phyloP scores from a whole-genome alignment of 2,888 invertebrate genomes.

The Agriotes lineatus region DNA sequence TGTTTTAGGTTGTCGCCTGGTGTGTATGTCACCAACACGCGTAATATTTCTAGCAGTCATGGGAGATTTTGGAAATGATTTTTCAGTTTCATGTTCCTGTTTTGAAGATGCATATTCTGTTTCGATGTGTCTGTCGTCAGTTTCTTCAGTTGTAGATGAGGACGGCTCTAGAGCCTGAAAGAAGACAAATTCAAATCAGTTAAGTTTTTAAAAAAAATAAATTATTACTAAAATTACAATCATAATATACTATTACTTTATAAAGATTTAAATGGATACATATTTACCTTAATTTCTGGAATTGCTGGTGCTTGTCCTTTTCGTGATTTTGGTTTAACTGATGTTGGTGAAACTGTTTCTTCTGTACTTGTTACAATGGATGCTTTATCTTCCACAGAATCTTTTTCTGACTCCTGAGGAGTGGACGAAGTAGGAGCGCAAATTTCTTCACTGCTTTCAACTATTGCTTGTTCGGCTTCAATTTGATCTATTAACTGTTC shows the following conservation, averaged over 20 bases:
- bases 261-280: too few species aligned
- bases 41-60: slow-evolving; percentile 58
- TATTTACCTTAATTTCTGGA: slow-evolving; percentile 14
- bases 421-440: too few species aligned
- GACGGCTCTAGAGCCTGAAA: too few species aligned
- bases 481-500: too few species aligned
- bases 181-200: too few species aligned
- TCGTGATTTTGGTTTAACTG: slow-evolving; percentile 12
- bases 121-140: background rate
- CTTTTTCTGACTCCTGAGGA: background rate
- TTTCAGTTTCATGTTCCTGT: background rate
- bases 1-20: slow-evolving; percentile 71
- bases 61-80: slow-evolving; percentile 49
- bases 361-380: background rate
- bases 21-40: slow-evolving; percentile 70
- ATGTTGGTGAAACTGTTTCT: background rate
- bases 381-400: background rate
- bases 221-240: too few species aligned
- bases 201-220: too few species aligned
- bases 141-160: background rate
- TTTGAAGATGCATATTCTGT: background rate
- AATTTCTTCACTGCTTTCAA: too few species aligned
- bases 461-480: background rate
- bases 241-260: too few species aligned
- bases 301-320: slow-evolving; percentile 29